Evolutionary conservation across 1,140 invertebrate genomes (phyloP).

Genomic region (Contarinia nasturtii): DNA sequence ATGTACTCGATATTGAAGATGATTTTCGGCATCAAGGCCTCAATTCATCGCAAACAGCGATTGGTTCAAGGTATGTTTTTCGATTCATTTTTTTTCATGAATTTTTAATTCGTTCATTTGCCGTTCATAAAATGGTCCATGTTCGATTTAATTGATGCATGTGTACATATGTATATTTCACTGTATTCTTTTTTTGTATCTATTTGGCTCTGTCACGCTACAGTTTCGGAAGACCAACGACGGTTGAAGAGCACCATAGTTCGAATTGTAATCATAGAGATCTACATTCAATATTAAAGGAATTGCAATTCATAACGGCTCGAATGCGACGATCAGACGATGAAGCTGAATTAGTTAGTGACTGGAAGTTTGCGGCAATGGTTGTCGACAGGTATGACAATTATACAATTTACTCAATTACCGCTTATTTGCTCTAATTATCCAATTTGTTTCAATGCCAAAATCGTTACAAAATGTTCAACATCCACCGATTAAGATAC

Average conservation of each 20-base stretch:
- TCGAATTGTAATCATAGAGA: slow-evolving; percentile 40
- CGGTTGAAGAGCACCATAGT: slow-evolving; percentile 36
- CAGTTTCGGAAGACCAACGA: slow-evolving; percentile 36
- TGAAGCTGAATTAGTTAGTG: slow-evolving; percentile 76
- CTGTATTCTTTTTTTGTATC: slow-evolving; percentile 16
- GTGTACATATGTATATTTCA: background rate
- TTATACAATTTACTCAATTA: background rate
- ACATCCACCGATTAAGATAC: too few relatives aligned
- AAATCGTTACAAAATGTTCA: background rate
- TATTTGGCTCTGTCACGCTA: slow-evolving; percentile 12
- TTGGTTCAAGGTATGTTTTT: slow-evolving; percentile 22
- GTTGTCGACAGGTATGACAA: slow-evolving; percentile 68
- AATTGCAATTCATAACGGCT: slow-evolving; percentile 85
- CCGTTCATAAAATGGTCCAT: background rate
- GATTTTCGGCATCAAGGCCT: slow-evolving; percentile 56
- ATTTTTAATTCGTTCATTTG: background rate
- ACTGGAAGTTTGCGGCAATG: slow-evolving; percentile 99
- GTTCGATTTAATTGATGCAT: background rate
- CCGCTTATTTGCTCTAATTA: background rate
- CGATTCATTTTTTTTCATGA: background rate
- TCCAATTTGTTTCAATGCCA: slow-evolving; percentile 1
- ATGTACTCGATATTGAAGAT: slow-evolving; percentile 87
- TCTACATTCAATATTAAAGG: slow-evolving; percentile 67
- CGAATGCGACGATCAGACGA: slow-evolving; percentile 80
- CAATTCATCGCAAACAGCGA: slow-evolving; percentile 29